Base-by-base conservation (phyloP, 2,888 invertebrate species). In the Eutolmus rufibarbis region DNA sequence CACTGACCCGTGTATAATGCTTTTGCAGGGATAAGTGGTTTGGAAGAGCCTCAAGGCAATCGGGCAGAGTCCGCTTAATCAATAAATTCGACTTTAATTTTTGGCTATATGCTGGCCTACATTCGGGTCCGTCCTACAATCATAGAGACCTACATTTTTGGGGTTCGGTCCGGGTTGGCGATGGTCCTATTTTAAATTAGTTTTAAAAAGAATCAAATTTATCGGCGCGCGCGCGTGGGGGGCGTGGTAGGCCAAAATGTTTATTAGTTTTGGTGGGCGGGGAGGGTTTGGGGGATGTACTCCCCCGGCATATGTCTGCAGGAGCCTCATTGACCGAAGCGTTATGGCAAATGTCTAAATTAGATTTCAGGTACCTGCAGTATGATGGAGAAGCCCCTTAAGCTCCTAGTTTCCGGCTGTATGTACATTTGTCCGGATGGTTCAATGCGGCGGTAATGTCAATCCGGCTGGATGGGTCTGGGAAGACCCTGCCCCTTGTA, bases 151-250 rank as follows among this genome's bases (percentile, higher is more conserved):
- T 66, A 66, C 28, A 66, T 77, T 76, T 28, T 74, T 28, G 56
- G 57, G 34, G 12, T 46, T 34, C 37, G 37, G 19, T 51, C 19
- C 34, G 74, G 74, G 43, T 86, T 86, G 86, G 86, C 86, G 37
- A 77, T 9, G 34, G 77, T 86, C 77, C 86, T 86, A 77, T 86
- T 86, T 86, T 86, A 86, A 86, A 86, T 86, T 86, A 86, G 86
- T 86, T 86, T 86, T 86, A 86, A 86, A 82, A 56, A 85, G 86
- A 77, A 86, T 86, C 86, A 86, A 86, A 86, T 86, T 86, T 76
- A 86, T 57, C 77, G 43, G 77, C n/a, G 12, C 19, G 66, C 19
- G 77, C n/a, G 12, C 23, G 66, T 5, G 37, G 40, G 76, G n/a
- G 4, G 28, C 9, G 66, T 8, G 12, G 9, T 66, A 8, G 56